Evolutionary conservation across 2,797 vertebrate genomes (phyloP), one percentile per base, ranked within the genome.

Genomic region (Epinephelus awoara): DNA sequence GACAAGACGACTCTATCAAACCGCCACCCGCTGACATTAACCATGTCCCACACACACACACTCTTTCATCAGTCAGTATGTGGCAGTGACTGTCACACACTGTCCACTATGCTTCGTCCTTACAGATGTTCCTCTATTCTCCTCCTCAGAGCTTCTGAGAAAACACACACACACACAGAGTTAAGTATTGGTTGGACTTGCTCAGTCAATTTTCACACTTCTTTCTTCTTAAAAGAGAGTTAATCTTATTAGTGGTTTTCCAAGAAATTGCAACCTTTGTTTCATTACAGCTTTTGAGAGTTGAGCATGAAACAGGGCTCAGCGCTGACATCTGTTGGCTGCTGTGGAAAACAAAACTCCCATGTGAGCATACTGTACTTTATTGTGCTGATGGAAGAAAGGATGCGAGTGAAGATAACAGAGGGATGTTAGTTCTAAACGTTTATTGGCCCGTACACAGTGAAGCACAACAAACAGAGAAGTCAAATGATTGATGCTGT

Each of bases 311-410:
- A 70, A 67, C 5, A n/a, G 59, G 12, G 62, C 71, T 83, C 82
- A 80, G 67, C 14, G 56, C 82, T 91, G 91, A 89, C 93, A 87
- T 86, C 91, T 93, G 72, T 59, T 88, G 89, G 89, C 54, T 65
- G 38, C 23, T 69, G 21, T 34, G 17, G 23, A 40, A 70, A 72
- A 77, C 6, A 51, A 69, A 79, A 56, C 21, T 19, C 23, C 17
- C 3, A 34, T 23, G 13, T 44, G 21, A 64, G 8, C n/a, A 34
- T 15, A 47, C 9, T 17, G 9, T 44, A 54, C 12, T 27, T 71
- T 6, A 54, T n/a, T 58, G 17, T 29, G 15, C 13, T 13, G 55
- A 49, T 47, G 5, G 6, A 63, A 82, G n/a, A 64, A 58, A 34
- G 12, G 17, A 2, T 19, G 13, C 6, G 19, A 34, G 13, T 34